Evolutionary conservation across 2,113 vertebrate genomes (phyloP).

Genomic region (Ptilonorhynchus violaceus): DNA sequence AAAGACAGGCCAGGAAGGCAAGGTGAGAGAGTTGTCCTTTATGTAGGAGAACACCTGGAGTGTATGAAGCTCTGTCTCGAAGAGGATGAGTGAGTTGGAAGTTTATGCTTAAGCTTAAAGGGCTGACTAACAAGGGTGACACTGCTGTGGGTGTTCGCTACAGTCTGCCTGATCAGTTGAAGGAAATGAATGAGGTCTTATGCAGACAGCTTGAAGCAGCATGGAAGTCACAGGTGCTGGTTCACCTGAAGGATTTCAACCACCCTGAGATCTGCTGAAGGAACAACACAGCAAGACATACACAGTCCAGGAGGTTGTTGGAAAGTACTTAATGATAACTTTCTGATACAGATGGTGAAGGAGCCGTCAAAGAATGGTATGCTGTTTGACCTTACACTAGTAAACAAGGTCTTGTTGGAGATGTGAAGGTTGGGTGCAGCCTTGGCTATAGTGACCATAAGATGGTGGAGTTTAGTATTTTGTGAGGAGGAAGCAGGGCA

Average conservation of each 20-base stretch:
- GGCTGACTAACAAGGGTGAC: background rate
- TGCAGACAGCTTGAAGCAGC: background rate
- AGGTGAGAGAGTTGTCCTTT: background rate
- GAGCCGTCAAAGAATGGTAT: background rate
- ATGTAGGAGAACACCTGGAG: background rate
- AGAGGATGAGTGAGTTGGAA: background rate
- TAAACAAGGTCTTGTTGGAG: background rate
- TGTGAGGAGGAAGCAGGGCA: background rate
- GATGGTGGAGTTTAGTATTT: background rate
- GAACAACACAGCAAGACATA: background rate
- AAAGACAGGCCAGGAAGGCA: background rate
- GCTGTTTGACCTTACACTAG: background rate
- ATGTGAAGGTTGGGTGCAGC: background rate
- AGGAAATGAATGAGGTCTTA: background rate
- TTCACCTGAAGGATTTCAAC: background rate
- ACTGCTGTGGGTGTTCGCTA: background rate
- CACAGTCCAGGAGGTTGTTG: background rate
- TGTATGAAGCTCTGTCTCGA: background rate
- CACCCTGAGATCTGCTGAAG: background rate
- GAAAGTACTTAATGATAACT: background rate
- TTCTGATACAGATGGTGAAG: background rate
- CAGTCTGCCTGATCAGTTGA: background rate
- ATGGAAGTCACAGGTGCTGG: background rate
- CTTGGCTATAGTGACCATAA: too few species aligned
- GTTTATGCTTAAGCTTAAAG: background rate